Evolutionary conservation across 2,113 vertebrate genomes (phyloP), one percentile per base, ranked within the genome.

Genomic region (Phaethornis superciliosus): DNA sequence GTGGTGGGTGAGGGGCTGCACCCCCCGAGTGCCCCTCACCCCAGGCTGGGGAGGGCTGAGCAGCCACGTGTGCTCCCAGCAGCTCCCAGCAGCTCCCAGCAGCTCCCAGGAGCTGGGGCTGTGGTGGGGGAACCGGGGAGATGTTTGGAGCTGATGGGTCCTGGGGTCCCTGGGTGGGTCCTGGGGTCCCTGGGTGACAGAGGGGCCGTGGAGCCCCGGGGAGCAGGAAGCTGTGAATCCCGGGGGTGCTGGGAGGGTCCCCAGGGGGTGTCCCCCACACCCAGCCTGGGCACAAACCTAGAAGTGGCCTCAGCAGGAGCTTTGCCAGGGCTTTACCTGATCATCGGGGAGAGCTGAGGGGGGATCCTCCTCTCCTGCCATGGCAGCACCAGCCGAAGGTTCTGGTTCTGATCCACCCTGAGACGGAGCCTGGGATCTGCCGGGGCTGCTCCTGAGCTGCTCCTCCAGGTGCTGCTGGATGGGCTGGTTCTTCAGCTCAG

Each of bases 351-450:
- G 94, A 0, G 87, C 87, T 3, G 83, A 22, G 0, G 62, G 87
- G 10, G 2, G 75, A 0, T 85, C 65, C 83, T 22, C 56, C 0
- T 42, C 12, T 0, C 0, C 0, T 7, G 15, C 80, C 94, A 90
- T 94, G 60, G 60, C 6, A 13, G 32, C 51, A 3, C 11, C 3
- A 40, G 42, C 4, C 2, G 26, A 47, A 17, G 35, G 7, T 15
- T 78, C 40, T 4, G 8, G 28, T 11, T 8, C 18, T 26, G 3
- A 58, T 23, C 42, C 11, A 22, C 17, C 56, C 7, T 27, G 0
- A 8, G 32, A 15, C 40, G 7, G 44, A 16, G 46, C 10, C n/a
- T 3, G 15, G 47, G 47, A 21, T 47, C 44, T 46, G 44, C 15
- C 15, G 14, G 15, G 44, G 44, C 44, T 46, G 22, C 18, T 2